These are phyloP conservation scores for Pitangus sulphuratus DNA, from an alignment of 2,797 vertebrate species.

Conservation along the genomic window DNA sequence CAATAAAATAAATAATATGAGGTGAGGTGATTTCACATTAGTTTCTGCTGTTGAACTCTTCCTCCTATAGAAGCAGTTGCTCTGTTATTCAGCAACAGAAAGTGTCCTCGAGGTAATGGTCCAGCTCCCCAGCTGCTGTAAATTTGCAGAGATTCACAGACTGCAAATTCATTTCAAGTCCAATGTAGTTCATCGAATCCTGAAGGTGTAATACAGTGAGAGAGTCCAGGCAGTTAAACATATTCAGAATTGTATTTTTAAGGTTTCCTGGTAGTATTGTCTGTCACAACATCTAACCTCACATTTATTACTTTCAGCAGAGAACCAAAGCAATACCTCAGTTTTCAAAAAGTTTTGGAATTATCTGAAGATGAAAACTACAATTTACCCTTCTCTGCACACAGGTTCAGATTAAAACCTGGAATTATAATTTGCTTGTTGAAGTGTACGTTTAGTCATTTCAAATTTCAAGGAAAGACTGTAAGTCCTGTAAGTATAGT, in stretches of 20 bases:
- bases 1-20: not conserved
- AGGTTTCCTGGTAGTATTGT: not conserved
- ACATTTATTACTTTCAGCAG: not conserved
- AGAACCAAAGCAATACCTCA: not conserved
- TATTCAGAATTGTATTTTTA: not conserved
- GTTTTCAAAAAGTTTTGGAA: not conserved
- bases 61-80: not conserved
- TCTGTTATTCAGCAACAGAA: not conserved
- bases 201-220: not conserved
- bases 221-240: not conserved
- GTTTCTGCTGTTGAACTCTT: not conserved
- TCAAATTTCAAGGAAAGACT: not conserved
- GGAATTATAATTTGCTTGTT: not conserved
- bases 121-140: not conserved
- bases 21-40: not conserved
- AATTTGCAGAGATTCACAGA: not conserved
- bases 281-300: not conserved
- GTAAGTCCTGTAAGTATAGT: not conserved
- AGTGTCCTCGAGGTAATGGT: not conserved
- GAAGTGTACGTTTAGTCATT: not conserved
- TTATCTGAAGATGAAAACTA: not conserved
- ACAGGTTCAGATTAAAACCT: not conserved
- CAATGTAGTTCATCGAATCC: not conserved
- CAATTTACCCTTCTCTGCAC: not conserved
- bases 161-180: not conserved